Evolutionary conservation across 2,113 vertebrate genomes (phyloP).

Genomic region (Hylia prasina): DNA sequence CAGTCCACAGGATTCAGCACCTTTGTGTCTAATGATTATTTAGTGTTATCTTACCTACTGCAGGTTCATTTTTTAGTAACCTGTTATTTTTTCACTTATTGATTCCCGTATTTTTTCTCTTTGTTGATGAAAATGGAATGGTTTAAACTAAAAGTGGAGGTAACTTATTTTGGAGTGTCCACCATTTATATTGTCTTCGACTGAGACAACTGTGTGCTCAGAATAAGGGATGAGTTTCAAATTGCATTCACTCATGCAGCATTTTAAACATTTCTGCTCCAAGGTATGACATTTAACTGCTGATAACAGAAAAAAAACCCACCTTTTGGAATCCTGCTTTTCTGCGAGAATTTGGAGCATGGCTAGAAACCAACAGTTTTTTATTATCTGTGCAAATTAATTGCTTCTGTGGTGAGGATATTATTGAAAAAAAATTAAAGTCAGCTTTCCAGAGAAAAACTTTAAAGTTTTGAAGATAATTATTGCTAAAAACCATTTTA

Average conservation of each 20-base stretch:
- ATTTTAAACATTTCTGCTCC: background rate
- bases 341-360: background rate
- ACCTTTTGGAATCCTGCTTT: background rate
- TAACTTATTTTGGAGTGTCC: background rate
- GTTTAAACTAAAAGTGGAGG: background rate
- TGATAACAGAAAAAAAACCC: background rate
- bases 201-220: background rate
- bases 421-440: background rate
- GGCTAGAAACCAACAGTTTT: background rate
- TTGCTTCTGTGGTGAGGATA: background rate
- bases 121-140: background rate
- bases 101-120: rapidly evolving
- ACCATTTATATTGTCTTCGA: background rate
- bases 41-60: background rate
- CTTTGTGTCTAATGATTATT: background rate
- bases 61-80: background rate
- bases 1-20: background rate
- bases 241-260: background rate
- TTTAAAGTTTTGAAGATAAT: background rate
- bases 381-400: background rate
- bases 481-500: background rate
- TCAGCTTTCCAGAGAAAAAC: background rate
- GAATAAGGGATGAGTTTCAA: background rate
- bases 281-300: background rate
- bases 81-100: background rate